Evolutionary conservation across 2,113 vertebrate species (phyloP), one percentile per base, ranked within the genome.

Genomic region (Myanophis thanlyinensis): DNA sequence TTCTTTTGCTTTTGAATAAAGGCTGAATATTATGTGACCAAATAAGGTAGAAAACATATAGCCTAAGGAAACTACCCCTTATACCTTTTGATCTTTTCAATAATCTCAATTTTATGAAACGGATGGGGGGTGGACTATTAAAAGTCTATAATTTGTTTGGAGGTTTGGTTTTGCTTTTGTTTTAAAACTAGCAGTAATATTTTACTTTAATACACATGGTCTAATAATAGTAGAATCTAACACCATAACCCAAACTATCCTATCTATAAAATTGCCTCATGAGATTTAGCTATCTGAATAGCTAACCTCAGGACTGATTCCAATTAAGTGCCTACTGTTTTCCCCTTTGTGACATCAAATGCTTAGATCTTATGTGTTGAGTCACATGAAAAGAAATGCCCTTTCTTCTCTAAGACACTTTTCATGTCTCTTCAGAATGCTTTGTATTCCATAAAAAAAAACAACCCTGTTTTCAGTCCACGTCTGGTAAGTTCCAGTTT

Each of bases 331-430:
- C 51, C 23, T 90, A 12, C 8, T 85, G 52, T 51, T 59, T 93
- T 47, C 92, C 90, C 59, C 13, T 47, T 93, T 89, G 2, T 92
- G 86, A 90, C 18, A 22, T 52, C 90, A 85, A 53, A 94, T 89
- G 91, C 0, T 52, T 90, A 20, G 46, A 35, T 67, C 73, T 95
- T n/a, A 89, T 90, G 88, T 92, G 73, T 80, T 89, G 85, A 89
- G 67, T 95, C 40, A 89, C 13, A 85, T 91, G 23, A 91, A 93
- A 54, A 85, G n/a, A 93, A 93, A 91, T 27, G 80, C 53, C 25
- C 20, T 2, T 20, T 94, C 87, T 95, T 8, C 22, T 95, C 1
- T 90, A 10, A 89, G 87, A 22, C 80, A 49, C 35, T 85, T 3
- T 85, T 89, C 11, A 54, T 40, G 2, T 1, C 91, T 89, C 90